These are phyloP conservation scores for Melanargia galathea DNA, from an alignment of 2,888 invertebrate genomes.

Conservation along the genomic window DNA sequence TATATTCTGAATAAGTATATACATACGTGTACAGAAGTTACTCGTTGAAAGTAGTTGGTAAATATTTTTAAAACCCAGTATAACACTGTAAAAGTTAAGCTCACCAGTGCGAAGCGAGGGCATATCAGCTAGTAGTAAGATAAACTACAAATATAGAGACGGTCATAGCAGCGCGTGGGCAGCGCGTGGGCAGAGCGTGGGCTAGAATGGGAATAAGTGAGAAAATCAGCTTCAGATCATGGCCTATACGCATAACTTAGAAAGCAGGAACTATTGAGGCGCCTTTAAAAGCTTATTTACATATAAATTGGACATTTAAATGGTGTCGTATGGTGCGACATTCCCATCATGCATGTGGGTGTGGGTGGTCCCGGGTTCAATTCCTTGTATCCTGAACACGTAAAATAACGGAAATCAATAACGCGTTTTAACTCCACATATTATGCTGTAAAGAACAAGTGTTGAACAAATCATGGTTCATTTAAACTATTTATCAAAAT, in stretches of 20 bases:
- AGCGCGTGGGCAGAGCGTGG: conserved; percentile 2
- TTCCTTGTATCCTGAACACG: background rate
- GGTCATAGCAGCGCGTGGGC: background rate
- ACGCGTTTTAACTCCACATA: too few species aligned
- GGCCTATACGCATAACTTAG: background rate
- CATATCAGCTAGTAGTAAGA: background rate
- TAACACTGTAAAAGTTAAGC: too few species aligned
- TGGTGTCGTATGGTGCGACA: background rate
- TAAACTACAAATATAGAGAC: background rate
- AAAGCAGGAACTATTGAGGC: conserved; percentile 1
- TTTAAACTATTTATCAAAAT: too few species aligned
- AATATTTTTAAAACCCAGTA: too few species aligned
- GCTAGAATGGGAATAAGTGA: conserved; percentile 12
- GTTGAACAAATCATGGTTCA: too few species aligned
- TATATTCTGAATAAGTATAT: too few species aligned
- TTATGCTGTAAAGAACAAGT: too few species aligned
- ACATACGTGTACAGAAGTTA: too few species aligned
- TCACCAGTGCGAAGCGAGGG: too few species aligned
- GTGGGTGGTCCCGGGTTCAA: background rate
- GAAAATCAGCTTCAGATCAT: background rate
- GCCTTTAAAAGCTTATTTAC: conserved; percentile 6
- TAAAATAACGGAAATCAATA: too few species aligned
- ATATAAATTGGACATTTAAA: conserved; percentile 1
- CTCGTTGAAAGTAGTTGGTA: too few species aligned
- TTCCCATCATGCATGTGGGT: background rate